Evolutionary conservation across 2,113 vertebrate species (phyloP), one percentile per base, ranked within the genome.

Genomic region (Chascanopsetta lugubris): DNA sequence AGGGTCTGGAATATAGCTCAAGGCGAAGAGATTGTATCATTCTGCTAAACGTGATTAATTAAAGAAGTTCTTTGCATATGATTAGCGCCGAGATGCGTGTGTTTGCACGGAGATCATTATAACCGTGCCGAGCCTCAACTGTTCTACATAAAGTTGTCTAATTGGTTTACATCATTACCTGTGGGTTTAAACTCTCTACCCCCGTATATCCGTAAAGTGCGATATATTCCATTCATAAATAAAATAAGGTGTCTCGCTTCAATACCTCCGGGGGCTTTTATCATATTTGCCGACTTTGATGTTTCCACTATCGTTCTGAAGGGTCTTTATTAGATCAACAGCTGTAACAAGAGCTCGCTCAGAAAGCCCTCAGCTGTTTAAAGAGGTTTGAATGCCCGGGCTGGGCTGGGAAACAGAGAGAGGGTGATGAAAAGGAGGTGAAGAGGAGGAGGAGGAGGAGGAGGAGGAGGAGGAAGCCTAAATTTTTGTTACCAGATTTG

Each of bases 141-240:
- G 49, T 45, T 73, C 53, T 74, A 69, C 72, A 77, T 75, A 67
- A 73, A 78, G 54, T 75, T 54, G 32, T 77, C 61, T 71, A 80
- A 77, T 68, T 76, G 84, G 76, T 88, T 85, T 82, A 82, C 80
- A 86, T 69, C 80, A 63, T 48, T 46, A 84, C 42, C 61, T 77
- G 72, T 83, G 68, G 46, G 57, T 77, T 81, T 77, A 70, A 56
- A 50, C 18, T 50, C 22, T 9, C 10, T 53, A 70, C 22, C 65
- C n/a, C 50, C 63, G 77, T 15, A 77, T 72, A 72, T 68, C 59
- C 63, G 50, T 10, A 30, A 54, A 51, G 22, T 34, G 63, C 10
- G 50, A 69, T n/a, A n/a, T n/a, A 38, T 65, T 61, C 26, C 43
- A 42, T 66, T 80, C 74, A 85, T 86, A 78, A 82, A 89, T 80